Evolutionary conservation across 2,113 vertebrate genomes (phyloP).

Genomic region (Coptodon rendalli): DNA sequence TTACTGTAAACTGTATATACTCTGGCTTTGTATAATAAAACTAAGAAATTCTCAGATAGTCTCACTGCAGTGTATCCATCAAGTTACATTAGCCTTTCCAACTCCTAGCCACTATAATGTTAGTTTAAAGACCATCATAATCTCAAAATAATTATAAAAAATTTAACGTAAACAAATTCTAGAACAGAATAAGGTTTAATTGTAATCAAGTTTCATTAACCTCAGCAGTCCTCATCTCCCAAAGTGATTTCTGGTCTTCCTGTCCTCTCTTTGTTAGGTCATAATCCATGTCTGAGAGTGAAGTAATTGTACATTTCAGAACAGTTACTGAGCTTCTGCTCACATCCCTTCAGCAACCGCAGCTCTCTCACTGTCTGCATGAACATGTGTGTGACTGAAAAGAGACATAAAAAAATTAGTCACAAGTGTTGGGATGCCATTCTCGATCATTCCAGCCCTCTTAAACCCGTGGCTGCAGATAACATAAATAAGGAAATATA

Average conservation of each 20-base stretch:
- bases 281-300: neutral
- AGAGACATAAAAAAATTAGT: neutral
- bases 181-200: neutral
- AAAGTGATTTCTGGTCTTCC: neutral
- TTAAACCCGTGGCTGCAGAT: neutral
- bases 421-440: neutral
- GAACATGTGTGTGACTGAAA: rapidly evolving
- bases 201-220: neutral
- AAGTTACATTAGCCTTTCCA: neutral
- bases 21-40: neutral
- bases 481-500: neutral
- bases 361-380: neutral
- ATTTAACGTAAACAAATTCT: neutral
- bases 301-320: neutral
- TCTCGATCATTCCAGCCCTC: neutral
- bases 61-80: neutral
- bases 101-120: neutral
- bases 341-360: neutral
- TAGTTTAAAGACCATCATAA: neutral
- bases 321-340: neutral
- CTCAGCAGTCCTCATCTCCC: neutral
- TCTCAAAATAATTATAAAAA: neutral
- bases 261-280: neutral
- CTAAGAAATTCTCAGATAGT: neutral
- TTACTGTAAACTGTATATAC: neutral